Evolutionary conservation across 2,888 invertebrate species (phyloP).

Genomic region (Rhorus exstirpatorius): DNA sequence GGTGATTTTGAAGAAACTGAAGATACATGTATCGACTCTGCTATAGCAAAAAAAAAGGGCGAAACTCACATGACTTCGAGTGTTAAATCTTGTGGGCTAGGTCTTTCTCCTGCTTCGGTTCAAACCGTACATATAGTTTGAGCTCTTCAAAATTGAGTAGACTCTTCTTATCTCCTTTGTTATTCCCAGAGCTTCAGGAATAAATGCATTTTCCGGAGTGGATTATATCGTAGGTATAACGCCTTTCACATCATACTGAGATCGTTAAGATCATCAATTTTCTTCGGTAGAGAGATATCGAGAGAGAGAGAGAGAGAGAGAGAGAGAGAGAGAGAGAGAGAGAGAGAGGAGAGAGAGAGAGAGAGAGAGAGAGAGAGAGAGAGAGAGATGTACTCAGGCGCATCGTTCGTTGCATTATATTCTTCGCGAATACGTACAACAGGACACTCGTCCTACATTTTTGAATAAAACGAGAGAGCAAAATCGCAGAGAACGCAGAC

Average conservation of each 20-base stretch:
- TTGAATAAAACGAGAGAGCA: constrained; percentile 42
- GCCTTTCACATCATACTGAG: constrained; percentile 21
- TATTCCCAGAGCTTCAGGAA: constrained; percentile 9
- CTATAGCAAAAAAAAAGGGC: neutral
- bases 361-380: neutral
- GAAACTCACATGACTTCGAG: neutral
- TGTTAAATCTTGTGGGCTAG: neutral
- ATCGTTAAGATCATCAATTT: constrained; percentile 61
- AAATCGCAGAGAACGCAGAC: constrained; percentile 24
- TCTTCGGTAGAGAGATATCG: neutral
- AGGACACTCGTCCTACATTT: constrained; percentile 44
- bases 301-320: neutral
- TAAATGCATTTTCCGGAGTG: constrained; percentile 30
- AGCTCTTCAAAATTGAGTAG: constrained; percentile 15
- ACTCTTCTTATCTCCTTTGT: constrained; percentile 13
- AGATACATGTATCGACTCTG: neutral
- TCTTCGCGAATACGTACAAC: constrained; percentile 27
- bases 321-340: neutral
- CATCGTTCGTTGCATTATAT: constrained; percentile 26
- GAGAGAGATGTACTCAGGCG: neutral
- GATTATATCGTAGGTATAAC: constrained; percentile 14
- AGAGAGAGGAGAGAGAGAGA: neutral
- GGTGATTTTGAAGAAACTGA: neutral
- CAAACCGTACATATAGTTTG: neutral
- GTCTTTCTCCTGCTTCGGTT: neutral